phyloP scores from a whole-genome alignment of 2,113 vertebrate genomes.

The Xerus inauris region DNA sequence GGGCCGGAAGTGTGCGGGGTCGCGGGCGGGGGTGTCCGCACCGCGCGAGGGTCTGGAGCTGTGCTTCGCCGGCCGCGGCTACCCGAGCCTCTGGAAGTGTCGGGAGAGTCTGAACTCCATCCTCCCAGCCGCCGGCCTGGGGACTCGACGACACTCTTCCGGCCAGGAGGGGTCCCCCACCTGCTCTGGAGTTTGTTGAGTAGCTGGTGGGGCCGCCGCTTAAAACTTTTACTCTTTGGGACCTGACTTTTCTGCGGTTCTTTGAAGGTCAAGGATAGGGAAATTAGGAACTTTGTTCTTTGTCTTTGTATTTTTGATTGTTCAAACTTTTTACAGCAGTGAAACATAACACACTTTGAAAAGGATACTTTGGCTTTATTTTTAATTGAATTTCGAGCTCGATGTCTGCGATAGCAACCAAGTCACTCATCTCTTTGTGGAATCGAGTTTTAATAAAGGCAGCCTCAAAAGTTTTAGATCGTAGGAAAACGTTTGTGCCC shows the following conservation, averaged over 20 bases:
- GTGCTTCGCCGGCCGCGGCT: neutral
- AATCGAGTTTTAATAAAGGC: neutral
- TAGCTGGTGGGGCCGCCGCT: neutral
- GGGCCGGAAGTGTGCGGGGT: neutral
- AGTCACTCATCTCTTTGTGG: neutral
- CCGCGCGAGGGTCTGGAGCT: neutral
- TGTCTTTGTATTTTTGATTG: neutral
- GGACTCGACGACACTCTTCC: neutral
- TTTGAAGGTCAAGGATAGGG: neutral
- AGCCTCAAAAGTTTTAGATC: neutral
- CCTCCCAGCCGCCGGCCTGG: no score
- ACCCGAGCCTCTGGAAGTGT: neutral
- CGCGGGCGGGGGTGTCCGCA: neutral
- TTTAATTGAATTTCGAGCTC: neutral
- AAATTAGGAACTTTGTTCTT: neutral
- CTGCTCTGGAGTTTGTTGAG: neutral
- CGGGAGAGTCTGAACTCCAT: neutral
- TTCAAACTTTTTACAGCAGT: neutral
- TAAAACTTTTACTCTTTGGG: slow-evolving; percentile 27
- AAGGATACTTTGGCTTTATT: neutral
- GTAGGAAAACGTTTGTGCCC: neutral
- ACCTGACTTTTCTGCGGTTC: neutral
- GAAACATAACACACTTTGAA: neutral
- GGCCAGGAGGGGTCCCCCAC: neutral
- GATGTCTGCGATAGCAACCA: neutral